Conservation (phyloP, 1,140 invertebrate species). For the Mesaphorura yosii region DNA sequence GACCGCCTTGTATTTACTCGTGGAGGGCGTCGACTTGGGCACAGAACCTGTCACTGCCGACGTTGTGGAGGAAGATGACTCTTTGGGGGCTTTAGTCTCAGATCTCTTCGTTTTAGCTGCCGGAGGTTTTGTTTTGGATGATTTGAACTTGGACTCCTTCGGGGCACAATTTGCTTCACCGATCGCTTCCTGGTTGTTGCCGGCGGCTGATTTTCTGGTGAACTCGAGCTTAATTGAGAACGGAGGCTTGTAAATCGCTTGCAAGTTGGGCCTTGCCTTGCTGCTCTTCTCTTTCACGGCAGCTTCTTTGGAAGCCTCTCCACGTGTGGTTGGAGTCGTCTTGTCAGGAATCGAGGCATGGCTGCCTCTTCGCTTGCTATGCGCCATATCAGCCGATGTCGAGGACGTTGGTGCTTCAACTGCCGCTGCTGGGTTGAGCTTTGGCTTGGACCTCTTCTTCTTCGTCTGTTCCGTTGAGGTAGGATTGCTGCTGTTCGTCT, state of each 20-base stretch:
- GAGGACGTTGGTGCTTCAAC: neutral
- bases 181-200: no score
- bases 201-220: neutral
- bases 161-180: no score
- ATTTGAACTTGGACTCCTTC: neutral
- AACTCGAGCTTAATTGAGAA: constrained; percentile 26
- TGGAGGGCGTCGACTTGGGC: neutral
- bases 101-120: neutral
- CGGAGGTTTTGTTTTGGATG: neutral
- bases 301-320: constrained; percentile 3
- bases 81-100: neutral
- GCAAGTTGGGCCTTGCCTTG: constrained; percentile 16
- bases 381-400: neutral
- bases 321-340: neutral
- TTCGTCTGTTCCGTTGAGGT: no score
- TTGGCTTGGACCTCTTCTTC: no score
- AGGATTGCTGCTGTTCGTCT: no score
- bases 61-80: neutral
- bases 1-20: neutral
- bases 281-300: neutral
- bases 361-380: neutral
- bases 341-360: neutral
- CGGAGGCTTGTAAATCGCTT: constrained; percentile 25
- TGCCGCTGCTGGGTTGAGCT: neutral
- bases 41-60: neutral